Percentiles rank a stretch among this genome's conserved stretches.
Evolutionary conservation across 2,888 invertebrate genomes (phyloP).

Genomic region (Heteromyza rotundicornis): DNA sequence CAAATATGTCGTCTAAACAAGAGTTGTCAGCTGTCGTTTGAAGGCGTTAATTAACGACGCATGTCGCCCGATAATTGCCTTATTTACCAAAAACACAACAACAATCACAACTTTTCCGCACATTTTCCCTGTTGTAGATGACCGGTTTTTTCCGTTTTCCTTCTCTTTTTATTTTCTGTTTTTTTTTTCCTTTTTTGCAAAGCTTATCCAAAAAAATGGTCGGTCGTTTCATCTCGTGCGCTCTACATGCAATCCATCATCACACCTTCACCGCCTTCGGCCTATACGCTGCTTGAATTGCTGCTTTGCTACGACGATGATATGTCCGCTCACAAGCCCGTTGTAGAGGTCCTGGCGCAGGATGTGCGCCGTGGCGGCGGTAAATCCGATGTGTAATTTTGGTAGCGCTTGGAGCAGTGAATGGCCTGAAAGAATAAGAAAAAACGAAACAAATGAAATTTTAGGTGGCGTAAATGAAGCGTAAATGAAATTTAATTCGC

Average conservation of each 20-base stretch:
- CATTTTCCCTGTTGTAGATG: not conserved
- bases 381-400: slow-evolving; percentile 52
- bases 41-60: slow-evolving; percentile 19
- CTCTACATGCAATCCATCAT: slow-evolving; percentile 20
- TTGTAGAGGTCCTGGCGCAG: slow-evolving; percentile 55
- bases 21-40: not conserved
- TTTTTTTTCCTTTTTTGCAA: not conserved
- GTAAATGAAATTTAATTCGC: too few species aligned
- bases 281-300: not conserved
- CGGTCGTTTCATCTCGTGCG: slow-evolving; percentile 6
- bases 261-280: too few species aligned
- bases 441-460: too few species aligned
- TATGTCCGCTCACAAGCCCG: slow-evolving; percentile 48
- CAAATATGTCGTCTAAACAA: not conserved
- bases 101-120: not conserved
- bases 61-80: slow-evolving; percentile 14
- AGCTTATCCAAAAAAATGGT: not conserved
- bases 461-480: too few species aligned
- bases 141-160: not conserved
- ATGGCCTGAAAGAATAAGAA: slow-evolving; percentile 47
- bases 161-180: slow-evolving; percentile 2
- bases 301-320: slow-evolving; percentile 8
- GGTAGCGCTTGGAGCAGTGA: slow-evolving; percentile 54
- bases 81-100: slow-evolving; percentile 4
- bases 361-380: slow-evolving; percentile 58